Percentiles rank a stretch among this genome's conserved stretches.
Conservation (phyloP, 2,888 invertebrate genomes). For the Dryobotodes eremita region DNA sequence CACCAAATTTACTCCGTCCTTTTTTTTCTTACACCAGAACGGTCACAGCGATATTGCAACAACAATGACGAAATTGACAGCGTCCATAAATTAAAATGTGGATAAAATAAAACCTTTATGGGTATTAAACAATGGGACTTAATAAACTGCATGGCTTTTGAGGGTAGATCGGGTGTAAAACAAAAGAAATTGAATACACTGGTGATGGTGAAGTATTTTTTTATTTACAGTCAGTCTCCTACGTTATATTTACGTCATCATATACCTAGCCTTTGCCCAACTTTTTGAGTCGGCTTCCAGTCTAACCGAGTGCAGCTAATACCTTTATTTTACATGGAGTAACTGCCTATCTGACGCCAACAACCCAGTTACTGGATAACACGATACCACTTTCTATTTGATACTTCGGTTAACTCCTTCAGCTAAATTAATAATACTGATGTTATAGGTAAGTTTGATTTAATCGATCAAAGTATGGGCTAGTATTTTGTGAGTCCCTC, state of each 20-base stretch:
- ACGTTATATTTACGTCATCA: not conserved
- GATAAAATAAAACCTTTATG: slow-evolving; percentile 51
- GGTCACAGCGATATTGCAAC: slow-evolving; percentile 9
- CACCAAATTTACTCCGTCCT: too few species aligned
- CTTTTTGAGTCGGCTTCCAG: not conserved
- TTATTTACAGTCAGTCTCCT: not conserved
- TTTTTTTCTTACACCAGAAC: slow-evolving; percentile 13
- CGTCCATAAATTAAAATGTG: slow-evolving; percentile 45
- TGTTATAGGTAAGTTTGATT: not conserved
- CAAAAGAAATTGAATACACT: slow-evolving; percentile 23
- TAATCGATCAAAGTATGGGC: not conserved
- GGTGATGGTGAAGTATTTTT: not conserved
- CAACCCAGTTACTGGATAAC: not conserved
- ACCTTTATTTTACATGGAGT: not conserved
- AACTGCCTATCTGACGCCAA: too few species aligned
- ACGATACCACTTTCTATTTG: too few species aligned
- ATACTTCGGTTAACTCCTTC: not conserved
- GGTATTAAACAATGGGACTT: slow-evolving; percentile 28
- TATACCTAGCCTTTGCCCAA: not conserved
- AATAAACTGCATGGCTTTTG: slow-evolving; percentile 14
- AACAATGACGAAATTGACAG: slow-evolving; percentile 48
- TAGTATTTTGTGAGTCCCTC: not conserved
- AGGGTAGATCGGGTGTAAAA: slow-evolving; percentile 13
- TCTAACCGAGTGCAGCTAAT: not conserved
- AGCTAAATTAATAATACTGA: not conserved